phyloP scores from a whole-genome alignment of 2,888 invertebrate species.

The Pristionchus mayeri region DNA sequence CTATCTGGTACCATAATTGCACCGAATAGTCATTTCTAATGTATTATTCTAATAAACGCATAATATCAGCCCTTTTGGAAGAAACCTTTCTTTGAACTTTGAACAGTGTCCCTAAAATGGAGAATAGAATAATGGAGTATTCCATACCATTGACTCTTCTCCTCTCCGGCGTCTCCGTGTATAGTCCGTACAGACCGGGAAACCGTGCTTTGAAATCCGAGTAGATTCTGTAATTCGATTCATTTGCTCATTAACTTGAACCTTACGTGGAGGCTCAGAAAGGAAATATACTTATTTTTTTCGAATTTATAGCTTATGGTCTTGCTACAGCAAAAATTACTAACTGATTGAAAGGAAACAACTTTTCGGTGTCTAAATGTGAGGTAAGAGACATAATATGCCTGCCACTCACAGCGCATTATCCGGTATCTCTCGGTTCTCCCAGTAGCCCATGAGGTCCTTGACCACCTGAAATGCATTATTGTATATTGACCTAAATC shows the following conservation, averaged over 20 bases:
- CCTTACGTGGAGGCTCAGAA: no score
- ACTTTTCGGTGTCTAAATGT: not conserved
- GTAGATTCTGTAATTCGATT: slow-evolving; percentile 62
- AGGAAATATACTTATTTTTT: no score
- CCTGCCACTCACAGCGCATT: slow-evolving; percentile 67
- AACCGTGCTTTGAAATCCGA: slow-evolving; percentile 72
- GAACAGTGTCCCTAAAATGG: no score
- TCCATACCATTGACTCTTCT: slow-evolving; percentile 73
- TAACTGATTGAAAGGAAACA: not conserved
- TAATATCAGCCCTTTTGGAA: no score
- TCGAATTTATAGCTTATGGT: no score
- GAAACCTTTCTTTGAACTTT: no score
- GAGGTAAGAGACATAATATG: no score
- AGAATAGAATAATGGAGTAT: not conserved
- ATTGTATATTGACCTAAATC: not conserved
- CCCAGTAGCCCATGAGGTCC: slow-evolving; percentile 67
- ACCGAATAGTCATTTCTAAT: no score
- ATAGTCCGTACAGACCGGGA: slow-evolving; percentile 72
- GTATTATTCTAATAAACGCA: no score
- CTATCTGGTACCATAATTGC: no score
- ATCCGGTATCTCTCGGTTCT: slow-evolving; percentile 71
- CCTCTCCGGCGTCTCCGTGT: slow-evolving; percentile 74
- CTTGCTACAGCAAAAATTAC: no score
- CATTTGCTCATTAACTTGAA: no score
- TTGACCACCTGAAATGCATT: slow-evolving; percentile 55